These are phyloP conservation scores for Exaiptasia diaphana DNA, from an alignment of 64 coral and sea anemone genomes.

Conservation along the genomic window DNA sequence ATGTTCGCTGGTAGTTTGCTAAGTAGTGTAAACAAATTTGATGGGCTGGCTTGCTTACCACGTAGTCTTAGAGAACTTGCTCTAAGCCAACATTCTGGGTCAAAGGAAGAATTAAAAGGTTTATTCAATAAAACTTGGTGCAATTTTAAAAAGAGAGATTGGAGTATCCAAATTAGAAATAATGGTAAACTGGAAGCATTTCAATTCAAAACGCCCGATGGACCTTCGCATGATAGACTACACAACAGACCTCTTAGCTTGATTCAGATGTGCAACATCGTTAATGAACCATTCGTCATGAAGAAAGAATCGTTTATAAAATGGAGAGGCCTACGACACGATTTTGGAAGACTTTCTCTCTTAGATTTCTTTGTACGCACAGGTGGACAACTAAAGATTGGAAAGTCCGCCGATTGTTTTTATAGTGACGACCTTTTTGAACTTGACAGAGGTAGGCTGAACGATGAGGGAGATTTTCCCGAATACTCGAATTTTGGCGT, in stretches of 20 bases:
- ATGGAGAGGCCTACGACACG: neutral
- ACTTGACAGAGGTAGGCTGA: conserved; percentile 38
- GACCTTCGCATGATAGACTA: neutral
- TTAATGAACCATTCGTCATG: conserved; percentile 53
- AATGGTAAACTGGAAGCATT: conserved; percentile 3
- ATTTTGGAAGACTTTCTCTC: conserved; percentile 47
- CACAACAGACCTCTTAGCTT: neutral
- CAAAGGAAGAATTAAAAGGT: too few species aligned
- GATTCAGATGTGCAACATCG: conserved; percentile 45
- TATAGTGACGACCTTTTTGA: conserved; percentile 25
- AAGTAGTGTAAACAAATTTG: neutral
- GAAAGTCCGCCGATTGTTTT: conserved; percentile 38
- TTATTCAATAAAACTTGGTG: conserved; percentile 34
- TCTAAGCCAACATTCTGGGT: too few species aligned
- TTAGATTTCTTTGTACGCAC: conserved; percentile 66
- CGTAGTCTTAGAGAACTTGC: neutral
- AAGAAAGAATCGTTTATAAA: conserved; percentile 41
- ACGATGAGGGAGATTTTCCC: conserved; percentile 37
- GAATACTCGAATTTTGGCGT: conserved; percentile 61
- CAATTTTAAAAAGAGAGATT: conserved; percentile 10
- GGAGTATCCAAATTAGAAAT: conserved; percentile 43
- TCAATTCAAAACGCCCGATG: neutral
- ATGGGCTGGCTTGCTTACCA: neutral
- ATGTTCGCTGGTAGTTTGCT: neutral
- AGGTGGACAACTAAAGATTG: conserved; percentile 49